A percentile compares a stretch with the other conserved stretches of the same genome.
phyloP scores from a whole-genome alignment of 2,113 vertebrate species.

The Bolborhynchus lineola region DNA sequence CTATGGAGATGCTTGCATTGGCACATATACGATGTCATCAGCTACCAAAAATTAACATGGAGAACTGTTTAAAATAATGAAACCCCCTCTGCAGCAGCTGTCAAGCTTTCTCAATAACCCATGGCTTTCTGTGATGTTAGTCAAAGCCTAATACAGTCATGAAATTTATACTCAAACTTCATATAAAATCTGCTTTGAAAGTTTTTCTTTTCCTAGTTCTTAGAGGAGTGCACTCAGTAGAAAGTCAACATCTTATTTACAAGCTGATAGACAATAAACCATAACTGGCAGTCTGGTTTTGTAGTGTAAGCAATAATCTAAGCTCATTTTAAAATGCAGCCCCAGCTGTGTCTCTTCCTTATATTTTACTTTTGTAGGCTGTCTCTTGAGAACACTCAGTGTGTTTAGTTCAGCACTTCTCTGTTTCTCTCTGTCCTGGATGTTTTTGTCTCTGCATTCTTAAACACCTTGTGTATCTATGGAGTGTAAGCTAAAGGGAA shows the following conservation, averaged over 20 bases:
- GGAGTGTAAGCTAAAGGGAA: background rate
- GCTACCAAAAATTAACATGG: background rate
- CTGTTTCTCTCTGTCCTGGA: background rate
- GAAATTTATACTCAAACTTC: background rate
- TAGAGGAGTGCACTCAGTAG: background rate
- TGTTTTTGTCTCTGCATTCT: background rate
- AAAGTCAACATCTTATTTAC: background rate
- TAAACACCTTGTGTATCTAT: background rate
- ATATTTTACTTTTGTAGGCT: background rate
- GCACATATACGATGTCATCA: background rate
- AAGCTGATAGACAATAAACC: background rate
- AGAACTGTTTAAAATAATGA: background rate
- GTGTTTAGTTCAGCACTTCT: background rate
- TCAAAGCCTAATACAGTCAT: background rate
- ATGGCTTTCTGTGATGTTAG: background rate
- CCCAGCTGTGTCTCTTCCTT: background rate
- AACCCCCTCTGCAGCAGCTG: background rate
- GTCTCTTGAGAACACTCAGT: background rate
- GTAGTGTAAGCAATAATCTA: background rate
- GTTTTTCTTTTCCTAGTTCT: background rate
- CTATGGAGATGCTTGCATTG: background rate
- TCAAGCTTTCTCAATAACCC: background rate
- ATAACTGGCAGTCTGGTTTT: background rate
- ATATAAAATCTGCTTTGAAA: background rate
- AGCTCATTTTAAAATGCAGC: background rate